phyloP scores from a whole-genome alignment of 2,888 invertebrate genomes.

The Tipula helvola region DNA sequence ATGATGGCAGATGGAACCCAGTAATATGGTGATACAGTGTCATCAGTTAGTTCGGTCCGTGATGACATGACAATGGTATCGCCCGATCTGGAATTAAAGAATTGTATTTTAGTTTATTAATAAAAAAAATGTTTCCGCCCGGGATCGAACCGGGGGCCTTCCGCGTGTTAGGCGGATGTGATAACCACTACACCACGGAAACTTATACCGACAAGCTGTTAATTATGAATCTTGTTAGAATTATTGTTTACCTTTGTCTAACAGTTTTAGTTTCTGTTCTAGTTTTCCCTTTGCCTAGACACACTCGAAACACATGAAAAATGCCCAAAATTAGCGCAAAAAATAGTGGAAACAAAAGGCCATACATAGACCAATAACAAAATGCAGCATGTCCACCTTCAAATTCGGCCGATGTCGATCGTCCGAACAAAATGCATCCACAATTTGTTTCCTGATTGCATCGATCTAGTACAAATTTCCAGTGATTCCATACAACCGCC shows the following conservation, averaged over 20 bases:
- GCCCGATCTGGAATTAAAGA: constrained; percentile 43
- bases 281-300: constrained; percentile 43
- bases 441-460: constrained; percentile 52
- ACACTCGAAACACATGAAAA: constrained; percentile 57
- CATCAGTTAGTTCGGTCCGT: constrained; percentile 44
- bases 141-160: constrained; percentile 34
- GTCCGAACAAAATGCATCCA: constrained; percentile 54
- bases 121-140: constrained; percentile 26
- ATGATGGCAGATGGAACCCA: constrained; percentile 57
- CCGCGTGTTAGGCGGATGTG: constrained; percentile 33
- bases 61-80: constrained; percentile 52
- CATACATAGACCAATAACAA: constrained; percentile 56
- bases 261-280: constrained; percentile 31
- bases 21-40: constrained; percentile 49
- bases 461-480: constrained; percentile 52
- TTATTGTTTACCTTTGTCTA: constrained; percentile 27
- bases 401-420: constrained; percentile 47
- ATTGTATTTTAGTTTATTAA: neutral
- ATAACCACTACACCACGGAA: constrained; percentile 35
- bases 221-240: neutral
- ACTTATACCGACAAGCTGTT: constrained; percentile 16
- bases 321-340: constrained; percentile 49
- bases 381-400: constrained; percentile 51
- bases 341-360: constrained; percentile 48
- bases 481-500: constrained; percentile 54